Conservation (phyloP, 2,113 vertebrate species). For the Prinia subflava region DNA sequence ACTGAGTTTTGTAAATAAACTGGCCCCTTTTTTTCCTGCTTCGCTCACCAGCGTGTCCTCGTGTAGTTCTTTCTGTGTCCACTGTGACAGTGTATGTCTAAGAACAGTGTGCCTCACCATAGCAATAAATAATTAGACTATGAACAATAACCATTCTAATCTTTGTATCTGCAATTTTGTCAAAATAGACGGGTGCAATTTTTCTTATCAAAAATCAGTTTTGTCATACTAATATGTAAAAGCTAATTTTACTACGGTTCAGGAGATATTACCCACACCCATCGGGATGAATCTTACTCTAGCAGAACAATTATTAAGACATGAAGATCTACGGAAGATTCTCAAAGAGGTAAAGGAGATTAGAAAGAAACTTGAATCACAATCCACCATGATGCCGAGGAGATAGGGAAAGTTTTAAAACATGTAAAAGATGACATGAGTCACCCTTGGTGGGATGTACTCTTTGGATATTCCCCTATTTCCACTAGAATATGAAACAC, state of each 20-base stretch:
- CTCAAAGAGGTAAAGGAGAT: neutral
- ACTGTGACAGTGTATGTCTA: neutral
- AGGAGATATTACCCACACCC: neutral
- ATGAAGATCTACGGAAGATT: neutral
- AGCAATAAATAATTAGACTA: no score
- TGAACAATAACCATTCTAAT: neutral
- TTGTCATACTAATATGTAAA: neutral
- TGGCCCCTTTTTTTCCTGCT: no score
- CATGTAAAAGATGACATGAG: no score
- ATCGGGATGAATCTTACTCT: neutral
- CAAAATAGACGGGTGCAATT: neutral
- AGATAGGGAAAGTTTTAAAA: no score
- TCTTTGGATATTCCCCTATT: neutral
- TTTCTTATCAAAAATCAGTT: neutral
- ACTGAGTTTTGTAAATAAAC: no score
- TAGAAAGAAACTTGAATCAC: neutral
- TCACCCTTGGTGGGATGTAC: no score
- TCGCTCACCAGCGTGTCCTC: no score
- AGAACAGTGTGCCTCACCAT: neutral
- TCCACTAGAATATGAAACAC: neutral
- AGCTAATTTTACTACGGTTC: neutral
- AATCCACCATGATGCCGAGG: neutral
- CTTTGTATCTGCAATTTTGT: neutral
- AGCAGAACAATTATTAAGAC: neutral
- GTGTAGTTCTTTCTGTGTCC: no score